Evolutionary conservation across 2,113 vertebrate genomes (phyloP), one percentile per base, ranked within the genome.

Genomic region (Terrapene triunguis): DNA sequence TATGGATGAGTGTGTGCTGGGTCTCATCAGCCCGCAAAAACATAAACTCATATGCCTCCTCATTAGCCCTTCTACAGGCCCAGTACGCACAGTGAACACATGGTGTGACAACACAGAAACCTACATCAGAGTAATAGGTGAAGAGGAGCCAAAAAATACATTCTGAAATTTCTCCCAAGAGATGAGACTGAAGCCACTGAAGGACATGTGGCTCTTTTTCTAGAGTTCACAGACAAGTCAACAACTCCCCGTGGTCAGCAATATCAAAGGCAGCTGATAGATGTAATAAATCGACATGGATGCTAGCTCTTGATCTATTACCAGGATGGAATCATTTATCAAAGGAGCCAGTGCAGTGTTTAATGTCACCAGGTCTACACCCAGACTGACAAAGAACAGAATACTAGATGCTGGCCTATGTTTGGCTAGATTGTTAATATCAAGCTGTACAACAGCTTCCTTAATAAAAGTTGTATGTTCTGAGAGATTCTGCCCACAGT

Each of bases 211-310:
- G 65, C n/a, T 19, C n/a, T 72, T 72, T 69, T 19, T 72, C n/a
- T 72, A 72, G 65, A 5, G 17, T 72, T 72, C 5, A 21, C 35
- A 72, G 19, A 72, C 19, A 72, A 72, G 9, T 38, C 17, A 72
- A 22, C n/a, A 19, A 8, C n/a, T 38, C 21, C 8, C 38, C 5
- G 4, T 19, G 16, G 65, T 72, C n/a, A 38, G 9, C 19, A 21
- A 22, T 38, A 38, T 22, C 17, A 72, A 72, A 72, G 8, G n/a
- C 65, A 72, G n/a, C 19, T 38, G 65, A 72, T 72, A 21, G n/a
- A 72, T n/a, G 8, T n/a, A 19, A n/a, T 72, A 2, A 53, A 9
- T 1, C 94, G 81, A 53, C 0, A 0, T 38, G 80, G n/a, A 7
- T 69, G 84, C 42, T 76, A 35, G 90, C 86, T 80, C 51, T 83